Evolutionary conservation across 2,888 invertebrate genomes (phyloP).

Genomic region (Chloroclystis v-ata): DNA sequence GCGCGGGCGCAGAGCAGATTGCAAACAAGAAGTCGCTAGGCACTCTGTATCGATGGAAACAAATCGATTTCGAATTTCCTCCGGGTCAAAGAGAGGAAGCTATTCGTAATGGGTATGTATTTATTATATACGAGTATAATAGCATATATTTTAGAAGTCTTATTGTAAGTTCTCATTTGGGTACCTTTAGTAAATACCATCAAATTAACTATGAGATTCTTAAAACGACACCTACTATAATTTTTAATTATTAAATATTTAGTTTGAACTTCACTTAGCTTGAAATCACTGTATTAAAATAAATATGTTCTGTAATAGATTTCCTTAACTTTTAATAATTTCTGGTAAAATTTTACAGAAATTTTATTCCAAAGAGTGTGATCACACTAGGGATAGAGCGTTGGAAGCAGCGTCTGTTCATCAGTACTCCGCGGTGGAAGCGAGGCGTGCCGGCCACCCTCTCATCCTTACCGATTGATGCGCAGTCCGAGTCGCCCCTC

Average conservation of each 20-base stretch:
- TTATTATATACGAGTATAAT: too few relatives aligned
- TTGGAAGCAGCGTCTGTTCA: slow-evolving; percentile 82
- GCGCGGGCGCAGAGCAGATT: slow-evolving; percentile 27
- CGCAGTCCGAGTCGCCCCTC: slow-evolving; percentile 76
- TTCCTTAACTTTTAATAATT: not conserved
- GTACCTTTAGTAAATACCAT: too few relatives aligned
- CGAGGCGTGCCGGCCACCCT: slow-evolving; percentile 86
- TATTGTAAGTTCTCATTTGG: too few relatives aligned
- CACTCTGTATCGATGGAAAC: slow-evolving; percentile 68
- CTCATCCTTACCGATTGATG: slow-evolving; percentile 79
- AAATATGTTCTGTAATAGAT: too few relatives aligned
- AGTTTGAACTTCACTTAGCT: too few relatives aligned
- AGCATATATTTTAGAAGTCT: too few relatives aligned
- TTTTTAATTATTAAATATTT: too few relatives aligned
- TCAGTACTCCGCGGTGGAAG: slow-evolving; percentile 88
- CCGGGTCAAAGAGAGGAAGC: slow-evolving; percentile 43
- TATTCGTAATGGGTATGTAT: slow-evolving; percentile 49
- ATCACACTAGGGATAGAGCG: slow-evolving; percentile 86
- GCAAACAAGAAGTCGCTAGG: slow-evolving; percentile 44
- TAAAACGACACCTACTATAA: too few relatives aligned
- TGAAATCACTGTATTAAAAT: too few relatives aligned
- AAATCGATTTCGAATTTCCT: slow-evolving; percentile 60
- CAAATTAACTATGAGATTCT: too few relatives aligned
- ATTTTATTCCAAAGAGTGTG: slow-evolving; percentile 83
- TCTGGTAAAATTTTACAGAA: slow-evolving; percentile 45